Conservation (phyloP, 1,140 invertebrate genomes). For the Apocrypta bakeri region DNA sequence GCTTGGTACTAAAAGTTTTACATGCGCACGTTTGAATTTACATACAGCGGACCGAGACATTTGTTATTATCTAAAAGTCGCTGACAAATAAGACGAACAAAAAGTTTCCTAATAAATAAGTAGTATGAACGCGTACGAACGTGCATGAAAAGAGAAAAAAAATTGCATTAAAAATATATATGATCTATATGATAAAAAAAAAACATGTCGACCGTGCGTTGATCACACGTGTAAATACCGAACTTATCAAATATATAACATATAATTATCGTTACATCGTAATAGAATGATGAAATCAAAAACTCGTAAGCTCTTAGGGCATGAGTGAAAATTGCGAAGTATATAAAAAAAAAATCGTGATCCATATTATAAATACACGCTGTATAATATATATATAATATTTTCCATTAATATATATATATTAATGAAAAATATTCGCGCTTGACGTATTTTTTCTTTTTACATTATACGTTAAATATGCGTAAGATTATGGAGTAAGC, state of each 20-base stretch:
- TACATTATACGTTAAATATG: not conserved
- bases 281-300: not conserved
- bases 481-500: not conserved
- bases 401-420: too few species aligned
- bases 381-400: not conserved
- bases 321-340: not conserved
- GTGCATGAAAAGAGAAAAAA: constrained; percentile 16
- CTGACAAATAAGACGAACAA: constrained; percentile 62
- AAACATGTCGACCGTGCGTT: not conserved
- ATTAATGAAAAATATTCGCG: not conserved
- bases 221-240: constrained; percentile 30
- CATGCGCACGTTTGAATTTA: not conserved
- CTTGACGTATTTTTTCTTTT: constrained; percentile 1
- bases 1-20: constrained; percentile 8
- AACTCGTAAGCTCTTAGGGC: not conserved
- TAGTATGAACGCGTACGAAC: constrained; percentile 42
- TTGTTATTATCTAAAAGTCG: constrained; percentile 57
- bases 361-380: not conserved
- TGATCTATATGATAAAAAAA: not conserved
- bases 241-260: not conserved
- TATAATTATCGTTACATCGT: not conserved
- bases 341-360: constrained; percentile 18
- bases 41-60: not conserved
- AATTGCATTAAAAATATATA: not conserved
- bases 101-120: constrained; percentile 60